Percentiles rank a stretch among this genome's conserved stretches.
These are phyloP conservation scores for Odontamblyopus rebecca DNA, from an alignment of 2,797 vertebrate species.

Conservation along the genomic window DNA sequence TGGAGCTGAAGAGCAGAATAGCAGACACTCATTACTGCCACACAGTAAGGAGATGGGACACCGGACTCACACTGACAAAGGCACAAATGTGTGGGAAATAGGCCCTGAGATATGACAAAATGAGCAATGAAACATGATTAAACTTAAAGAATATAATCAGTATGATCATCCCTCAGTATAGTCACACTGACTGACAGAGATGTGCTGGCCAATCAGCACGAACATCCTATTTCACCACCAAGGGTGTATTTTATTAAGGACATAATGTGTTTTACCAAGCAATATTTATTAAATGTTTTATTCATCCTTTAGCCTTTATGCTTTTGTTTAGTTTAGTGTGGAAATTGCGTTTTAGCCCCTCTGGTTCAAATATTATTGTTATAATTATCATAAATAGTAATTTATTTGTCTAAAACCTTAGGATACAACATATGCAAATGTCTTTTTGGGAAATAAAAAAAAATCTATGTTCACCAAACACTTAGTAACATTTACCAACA, in stretches of 20 bases:
- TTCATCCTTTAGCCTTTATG: neutral
- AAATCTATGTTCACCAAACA: conserved; percentile 17
- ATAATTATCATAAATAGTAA: neutral
- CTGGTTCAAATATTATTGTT: neutral
- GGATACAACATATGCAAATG: neutral
- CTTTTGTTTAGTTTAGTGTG: neutral
- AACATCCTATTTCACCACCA: no score
- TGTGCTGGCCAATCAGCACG: no score
- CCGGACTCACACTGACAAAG: conserved; percentile 48
- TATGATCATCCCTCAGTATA: neutral
- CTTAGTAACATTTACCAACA: conserved; percentile 27
- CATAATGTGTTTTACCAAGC: no score
- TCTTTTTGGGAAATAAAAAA: neutral
- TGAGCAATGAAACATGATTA: neutral
- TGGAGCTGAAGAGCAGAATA: conserved; percentile 63
- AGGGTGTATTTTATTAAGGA: no score
- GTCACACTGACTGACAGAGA: no score
- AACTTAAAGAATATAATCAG: neutral
- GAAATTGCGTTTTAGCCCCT: neutral
- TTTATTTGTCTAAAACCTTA: neutral
- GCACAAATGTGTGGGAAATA: conserved; percentile 14
- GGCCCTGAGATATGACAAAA: conserved; percentile 7
- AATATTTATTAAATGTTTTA: neutral
- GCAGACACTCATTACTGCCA: conserved; percentile 68
- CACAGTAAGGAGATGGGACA: conserved; percentile 59